Evolutionary conservation across 2,797 vertebrate genomes (phyloP), one percentile per base, ranked within the genome.

Genomic region (Etheostoma perlongum): DNA sequence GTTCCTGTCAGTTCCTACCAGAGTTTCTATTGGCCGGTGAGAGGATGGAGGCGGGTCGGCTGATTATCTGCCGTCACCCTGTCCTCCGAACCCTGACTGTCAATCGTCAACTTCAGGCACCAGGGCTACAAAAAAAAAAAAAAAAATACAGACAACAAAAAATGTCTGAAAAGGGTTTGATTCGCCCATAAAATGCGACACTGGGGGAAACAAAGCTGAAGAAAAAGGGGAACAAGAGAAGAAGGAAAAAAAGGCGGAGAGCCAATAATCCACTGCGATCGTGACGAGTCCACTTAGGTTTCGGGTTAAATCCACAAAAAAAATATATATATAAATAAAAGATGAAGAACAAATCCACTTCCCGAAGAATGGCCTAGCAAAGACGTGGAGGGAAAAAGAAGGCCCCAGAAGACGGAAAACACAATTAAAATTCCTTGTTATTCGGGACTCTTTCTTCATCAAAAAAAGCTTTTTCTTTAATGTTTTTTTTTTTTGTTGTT

Each of bases 21-120:
- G 71, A 79, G 81, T 82, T 84, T 67, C 61, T 84, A 78, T 69
- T 67, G 78, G 85, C 67, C 71, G 63, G 27, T 65, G 72, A 76
- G 67, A 72, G 81, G 83, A 83, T 79, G 51, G 65, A 83, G 80
- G 84, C 6, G 51, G 65, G 84, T 51, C 19, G 55, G 83, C 83
- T 89, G 80, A 89, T 90, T 92, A 92, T 84, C 85, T 90, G 88
- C 82, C 79, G 4, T 72, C 82, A 92, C 88, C 90, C 81, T 76
- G 84, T 80, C 87, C 89, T 84, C 82, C 79, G 71, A 88, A 92
- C 81, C 92, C 87, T 93, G 89, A 90, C 90, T 84, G 91, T 89
- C 87, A 92, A 62, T 82, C 78, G 82, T 82, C 67, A 59, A 86
- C 79, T 84, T 89, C 90, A 91, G 89, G 83, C 89, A 89, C 85